Percentiles rank a stretch among this genome's conserved stretches.
phyloP scores from a whole-genome alignment of 2,797 vertebrate genomes.

The Schizopygopsis pylzovi region DNA sequence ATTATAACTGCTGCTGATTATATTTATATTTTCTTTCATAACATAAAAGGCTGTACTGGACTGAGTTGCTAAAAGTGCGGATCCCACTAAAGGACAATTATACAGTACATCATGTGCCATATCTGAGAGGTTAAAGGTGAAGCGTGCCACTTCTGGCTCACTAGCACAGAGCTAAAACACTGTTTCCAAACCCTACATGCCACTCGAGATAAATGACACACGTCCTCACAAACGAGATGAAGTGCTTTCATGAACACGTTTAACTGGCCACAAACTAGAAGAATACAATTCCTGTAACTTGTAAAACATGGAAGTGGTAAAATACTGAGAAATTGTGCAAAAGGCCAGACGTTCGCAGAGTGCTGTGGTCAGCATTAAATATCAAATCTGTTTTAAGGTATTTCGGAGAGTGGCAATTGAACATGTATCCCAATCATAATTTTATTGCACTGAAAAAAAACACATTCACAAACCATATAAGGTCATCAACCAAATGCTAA shows the following conservation, averaged over 20 bases:
- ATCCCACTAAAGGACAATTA: too few relatives aligned
- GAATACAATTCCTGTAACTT: neutral
- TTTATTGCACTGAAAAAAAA: neutral
- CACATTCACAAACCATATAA: neutral
- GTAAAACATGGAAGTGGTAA: neutral
- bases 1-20: conserved; percentile 69
- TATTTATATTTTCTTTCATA: too few relatives aligned
- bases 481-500: neutral
- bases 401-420: neutral
- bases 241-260: conserved; percentile 79
- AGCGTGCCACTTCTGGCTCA: neutral
- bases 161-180: neutral
- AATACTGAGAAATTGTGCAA: neutral
- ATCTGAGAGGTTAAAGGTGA: too few relatives aligned
- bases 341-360: neutral
- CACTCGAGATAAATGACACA: too few relatives aligned
- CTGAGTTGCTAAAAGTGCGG: too few relatives aligned
- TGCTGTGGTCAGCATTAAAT: neutral
- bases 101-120: too few relatives aligned
- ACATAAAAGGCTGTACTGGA: too few relatives aligned
- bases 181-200: too few relatives aligned
- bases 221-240: conserved; percentile 79
- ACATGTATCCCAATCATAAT: neutral
- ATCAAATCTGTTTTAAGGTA: neutral
- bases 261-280: neutral